Conservation (phyloP, 1,140 invertebrate genomes). For the Doryteuthis pealeii region DNA sequence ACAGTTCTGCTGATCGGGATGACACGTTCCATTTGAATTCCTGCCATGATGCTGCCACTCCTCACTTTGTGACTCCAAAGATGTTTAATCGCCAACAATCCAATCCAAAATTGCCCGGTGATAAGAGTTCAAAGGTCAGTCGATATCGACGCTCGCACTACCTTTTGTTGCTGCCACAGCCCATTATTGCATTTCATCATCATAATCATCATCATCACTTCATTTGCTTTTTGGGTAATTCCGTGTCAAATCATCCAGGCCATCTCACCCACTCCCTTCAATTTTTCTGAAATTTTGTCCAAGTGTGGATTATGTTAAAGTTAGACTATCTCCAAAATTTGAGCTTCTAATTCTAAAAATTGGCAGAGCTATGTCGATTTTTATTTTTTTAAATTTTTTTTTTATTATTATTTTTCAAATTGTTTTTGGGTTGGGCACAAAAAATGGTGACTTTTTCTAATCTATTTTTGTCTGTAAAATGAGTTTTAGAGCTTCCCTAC, state of each 20-base stretch:
- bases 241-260: too few relatives aligned
- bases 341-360: too few relatives aligned
- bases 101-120: background rate
- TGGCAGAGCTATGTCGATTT: too few relatives aligned
- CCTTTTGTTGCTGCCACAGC: background rate
- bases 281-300: background rate
- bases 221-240: too few relatives aligned
- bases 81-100: slow-evolving; percentile 15
- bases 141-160: background rate
- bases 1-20: background rate
- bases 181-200: background rate
- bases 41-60: slow-evolving; percentile 15
- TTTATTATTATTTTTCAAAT: background rate
- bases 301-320: too few relatives aligned
- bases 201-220: background rate
- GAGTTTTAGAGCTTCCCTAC: too few relatives aligned
- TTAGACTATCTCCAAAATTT: too few relatives aligned
- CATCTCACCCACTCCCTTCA: background rate
- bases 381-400: background rate
- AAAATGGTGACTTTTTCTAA: too few relatives aligned
- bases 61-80: slow-evolving; percentile 46
- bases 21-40: slow-evolving; percentile 1
- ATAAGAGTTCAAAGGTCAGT: slow-evolving; percentile 6
- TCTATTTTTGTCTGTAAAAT: too few relatives aligned
- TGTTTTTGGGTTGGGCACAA: background rate